Percentiles rank a stretch among this genome's conserved stretches.
Conservation (phyloP, 2,113 vertebrate genomes). For the Lophotis ruficrista region DNA sequence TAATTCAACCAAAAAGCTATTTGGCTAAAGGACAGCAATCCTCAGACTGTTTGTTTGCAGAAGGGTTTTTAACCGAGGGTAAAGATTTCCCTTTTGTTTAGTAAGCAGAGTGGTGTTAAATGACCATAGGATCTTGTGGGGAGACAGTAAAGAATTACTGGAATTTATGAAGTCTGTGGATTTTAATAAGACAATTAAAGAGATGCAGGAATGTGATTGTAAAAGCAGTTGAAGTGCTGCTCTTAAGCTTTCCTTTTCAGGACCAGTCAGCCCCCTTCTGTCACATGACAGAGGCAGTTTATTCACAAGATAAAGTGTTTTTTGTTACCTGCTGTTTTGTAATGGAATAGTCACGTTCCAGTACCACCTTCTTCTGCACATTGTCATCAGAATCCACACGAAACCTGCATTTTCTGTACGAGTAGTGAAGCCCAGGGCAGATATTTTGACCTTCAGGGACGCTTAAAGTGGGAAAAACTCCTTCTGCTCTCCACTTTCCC, state of each 20-base stretch:
- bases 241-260: slow-evolving; percentile 8
- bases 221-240: not conserved
- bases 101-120: slow-evolving; percentile 20
- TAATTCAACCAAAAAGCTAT: slow-evolving; percentile 53
- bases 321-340: slow-evolving; percentile 3
- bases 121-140: slow-evolving; percentile 2
- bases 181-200: slow-evolving; percentile 33
- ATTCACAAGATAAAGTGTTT: not conserved
- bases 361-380: not conserved
- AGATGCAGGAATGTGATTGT: not conserved
- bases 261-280: not conserved
- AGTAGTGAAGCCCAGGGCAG: not conserved
- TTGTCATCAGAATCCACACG: not conserved
- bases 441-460: slow-evolving; percentile 29
- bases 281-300: not conserved
- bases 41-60: slow-evolving; percentile 44
- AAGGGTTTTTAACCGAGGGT: slow-evolving; percentile 1
- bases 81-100: slow-evolving; percentile 52
- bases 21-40: slow-evolving; percentile 50
- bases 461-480: not conserved
- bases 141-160: slow-evolving; percentile 50
- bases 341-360: not conserved
- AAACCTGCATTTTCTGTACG: not conserved
- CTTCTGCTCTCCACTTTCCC: slow-evolving; percentile 28
- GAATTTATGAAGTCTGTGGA: slow-evolving; percentile 36